A percentile compares a stretch with the other conserved stretches of the same genome.
phyloP scores from a whole-genome alignment of 2,113 vertebrate genomes.

The Nesoenas mayeri region DNA sequence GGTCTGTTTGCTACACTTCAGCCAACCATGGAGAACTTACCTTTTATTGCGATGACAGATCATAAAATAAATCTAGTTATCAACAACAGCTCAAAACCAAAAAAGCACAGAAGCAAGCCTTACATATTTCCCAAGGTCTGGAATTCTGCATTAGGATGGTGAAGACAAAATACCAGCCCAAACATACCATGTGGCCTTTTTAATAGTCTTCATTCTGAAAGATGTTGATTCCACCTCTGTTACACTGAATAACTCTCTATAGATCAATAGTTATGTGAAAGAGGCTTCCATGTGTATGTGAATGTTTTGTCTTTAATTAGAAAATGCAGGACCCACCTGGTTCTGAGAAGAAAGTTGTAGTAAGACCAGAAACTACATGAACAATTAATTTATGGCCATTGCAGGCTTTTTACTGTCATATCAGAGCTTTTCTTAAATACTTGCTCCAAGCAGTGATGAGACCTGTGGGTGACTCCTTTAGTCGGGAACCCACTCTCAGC shows the following conservation, averaged over 20 bases:
- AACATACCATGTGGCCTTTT: not conserved
- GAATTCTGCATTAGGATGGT: not conserved
- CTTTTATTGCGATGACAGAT: not conserved
- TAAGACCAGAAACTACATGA: not conserved
- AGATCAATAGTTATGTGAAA: not conserved
- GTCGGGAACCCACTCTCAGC: not conserved
- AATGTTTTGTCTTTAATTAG: not conserved
- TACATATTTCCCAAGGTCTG: not conserved
- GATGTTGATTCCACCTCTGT: not conserved
- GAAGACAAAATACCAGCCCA: not conserved
- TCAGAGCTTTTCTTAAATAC: not conserved
- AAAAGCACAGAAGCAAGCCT: not conserved
- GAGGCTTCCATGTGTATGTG: not conserved
- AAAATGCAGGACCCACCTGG: not conserved
- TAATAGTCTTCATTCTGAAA: not conserved
- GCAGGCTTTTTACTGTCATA: not conserved
- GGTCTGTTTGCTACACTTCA: not conserved
- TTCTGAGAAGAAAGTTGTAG: not conserved
- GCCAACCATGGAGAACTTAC: not conserved
- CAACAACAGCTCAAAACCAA: not conserved
- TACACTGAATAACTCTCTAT: not conserved
- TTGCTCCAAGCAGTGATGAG: not conserved
- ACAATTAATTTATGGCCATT: not conserved
- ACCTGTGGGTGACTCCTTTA: not conserved
- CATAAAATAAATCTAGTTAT: not conserved